Evolutionary conservation across 2,888 invertebrate genomes (phyloP).

Genomic region (Liposcelis brunnea): DNA sequence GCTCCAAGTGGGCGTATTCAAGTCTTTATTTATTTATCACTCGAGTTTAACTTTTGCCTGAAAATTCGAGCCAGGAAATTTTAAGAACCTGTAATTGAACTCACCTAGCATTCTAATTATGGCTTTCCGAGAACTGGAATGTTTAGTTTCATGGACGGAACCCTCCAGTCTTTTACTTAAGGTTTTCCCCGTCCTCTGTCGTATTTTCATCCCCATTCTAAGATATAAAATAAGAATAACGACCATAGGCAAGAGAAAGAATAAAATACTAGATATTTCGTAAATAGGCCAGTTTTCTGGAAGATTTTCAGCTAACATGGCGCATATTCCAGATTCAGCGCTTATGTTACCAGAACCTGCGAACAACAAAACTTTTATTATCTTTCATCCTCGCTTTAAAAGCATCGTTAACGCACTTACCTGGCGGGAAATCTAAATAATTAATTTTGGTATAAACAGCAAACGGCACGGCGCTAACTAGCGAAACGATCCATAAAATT

Average conservation of each 20-base stretch:
- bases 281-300: constrained; percentile 46
- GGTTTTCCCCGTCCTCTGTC: constrained; percentile 28
- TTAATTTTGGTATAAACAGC: constrained; percentile 55
- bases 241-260: constrained; percentile 58
- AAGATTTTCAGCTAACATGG: constrained; percentile 42
- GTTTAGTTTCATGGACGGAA: constrained; percentile 49
- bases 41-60: too few relatives aligned
- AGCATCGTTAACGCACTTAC: too few relatives aligned
- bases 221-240: constrained; percentile 62
- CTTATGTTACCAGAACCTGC: constrained; percentile 33
- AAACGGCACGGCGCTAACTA: constrained; percentile 60
- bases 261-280: constrained; percentile 63
- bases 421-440: constrained; percentile 54
- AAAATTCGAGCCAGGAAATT: too few relatives aligned
- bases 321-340: constrained; percentile 65
- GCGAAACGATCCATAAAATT: constrained; percentile 56
- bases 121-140: constrained; percentile 51
- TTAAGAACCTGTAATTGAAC: too few relatives aligned
- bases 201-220: constrained; percentile 56
- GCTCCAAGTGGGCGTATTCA: too few relatives aligned
- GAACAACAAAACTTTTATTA: constrained; percentile 6
- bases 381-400: too few relatives aligned
- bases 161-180: constrained; percentile 36
- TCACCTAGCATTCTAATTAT: constrained; percentile 68
- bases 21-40: too few relatives aligned